Conservation (phyloP, 2,797 vertebrate genomes). For the Coreius guichenoti region DNA sequence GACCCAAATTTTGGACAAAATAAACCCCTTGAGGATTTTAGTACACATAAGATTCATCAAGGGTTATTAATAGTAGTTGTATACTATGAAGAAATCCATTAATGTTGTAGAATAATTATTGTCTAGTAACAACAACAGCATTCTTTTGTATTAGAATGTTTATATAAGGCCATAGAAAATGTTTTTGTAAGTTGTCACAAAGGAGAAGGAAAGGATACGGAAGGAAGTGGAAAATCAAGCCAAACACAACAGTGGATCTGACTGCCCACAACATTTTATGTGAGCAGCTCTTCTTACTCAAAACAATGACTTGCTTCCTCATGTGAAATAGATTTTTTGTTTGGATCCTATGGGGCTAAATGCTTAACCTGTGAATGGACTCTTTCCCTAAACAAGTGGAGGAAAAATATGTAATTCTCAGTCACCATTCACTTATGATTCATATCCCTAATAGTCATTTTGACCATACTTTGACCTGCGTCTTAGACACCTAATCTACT, state of each 20-base stretch:
- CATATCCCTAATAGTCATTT: constrained; percentile 21
- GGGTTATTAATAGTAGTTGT: background rate
- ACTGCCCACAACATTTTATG: constrained; percentile 42
- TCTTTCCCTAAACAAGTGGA: constrained; percentile 1
- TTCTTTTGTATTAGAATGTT: background rate
- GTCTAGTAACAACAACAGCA: background rate
- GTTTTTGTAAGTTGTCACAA: constrained; percentile 10
- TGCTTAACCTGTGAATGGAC: constrained; percentile 21
- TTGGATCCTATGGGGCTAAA: constrained; percentile 39
- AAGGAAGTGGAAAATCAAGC: constrained; percentile 40
- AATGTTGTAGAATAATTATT: background rate
- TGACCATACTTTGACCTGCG: background rate
- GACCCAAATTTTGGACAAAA: background rate
- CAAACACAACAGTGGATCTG: constrained; percentile 42
- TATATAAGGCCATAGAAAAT: background rate
- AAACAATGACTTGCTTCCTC: constrained; percentile 53
- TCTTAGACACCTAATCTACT: background rate
- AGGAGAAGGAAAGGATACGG: constrained; percentile 17
- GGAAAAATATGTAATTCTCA: constrained; percentile 29
- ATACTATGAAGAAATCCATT: background rate
- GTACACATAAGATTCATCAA: background rate
- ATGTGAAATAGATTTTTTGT: background rate
- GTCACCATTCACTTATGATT: constrained; percentile 27
- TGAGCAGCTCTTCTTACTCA: constrained; percentile 28
- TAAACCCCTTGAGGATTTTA: background rate